Percentiles rank a stretch among this genome's conserved stretches.
Conservation (phyloP, 2,797 vertebrate genomes). For the Enteromius viviparus region DNA sequence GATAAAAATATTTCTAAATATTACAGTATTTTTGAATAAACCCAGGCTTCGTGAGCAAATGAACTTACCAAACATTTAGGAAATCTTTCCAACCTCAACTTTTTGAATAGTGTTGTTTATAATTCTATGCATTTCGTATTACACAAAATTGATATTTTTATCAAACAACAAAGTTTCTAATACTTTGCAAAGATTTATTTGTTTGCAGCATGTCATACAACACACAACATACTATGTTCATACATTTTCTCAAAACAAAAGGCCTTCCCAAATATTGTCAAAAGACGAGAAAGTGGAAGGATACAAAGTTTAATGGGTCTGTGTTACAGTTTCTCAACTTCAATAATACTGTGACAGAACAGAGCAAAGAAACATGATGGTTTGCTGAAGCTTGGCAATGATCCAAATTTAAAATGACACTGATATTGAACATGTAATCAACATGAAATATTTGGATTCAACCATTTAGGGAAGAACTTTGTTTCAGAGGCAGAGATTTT, state of each 20-base stretch:
- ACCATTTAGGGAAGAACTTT: not conserved
- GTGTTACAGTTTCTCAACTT: slow-evolving; percentile 49
- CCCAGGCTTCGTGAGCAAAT: not conserved
- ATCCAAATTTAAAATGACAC: slow-evolving; percentile 57
- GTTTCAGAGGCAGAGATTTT: not conserved
- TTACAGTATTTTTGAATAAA: not conserved
- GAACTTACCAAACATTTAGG: not conserved
- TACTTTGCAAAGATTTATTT: slow-evolving; percentile 45
- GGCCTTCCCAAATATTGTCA: slow-evolving; percentile 2
- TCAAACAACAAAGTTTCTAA: slow-evolving; percentile 6
- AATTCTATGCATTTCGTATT: not conserved
- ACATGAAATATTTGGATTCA: not conserved
- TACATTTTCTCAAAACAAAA: slow-evolving; percentile 23
- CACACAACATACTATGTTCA: slow-evolving; percentile 30
- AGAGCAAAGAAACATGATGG: slow-evolving; percentile 65
- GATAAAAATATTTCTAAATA: not conserved
- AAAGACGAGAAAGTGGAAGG: slow-evolving; percentile 48
- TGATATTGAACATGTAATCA: slow-evolving; percentile 10
- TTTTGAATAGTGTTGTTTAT: not conserved
- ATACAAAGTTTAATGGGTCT: slow-evolving; percentile 68
- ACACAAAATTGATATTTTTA: not conserved
- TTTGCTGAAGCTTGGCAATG: slow-evolving; percentile 60
- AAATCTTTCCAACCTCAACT: not conserved
- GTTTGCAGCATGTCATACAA: slow-evolving; percentile 33
- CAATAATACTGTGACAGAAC: slow-evolving; percentile 46